A percentile compares a stretch with the other conserved stretches of the same genome.
phyloP scores from a whole-genome alignment of 2,888 invertebrate genomes.

The Trimorus sp. region DNA sequence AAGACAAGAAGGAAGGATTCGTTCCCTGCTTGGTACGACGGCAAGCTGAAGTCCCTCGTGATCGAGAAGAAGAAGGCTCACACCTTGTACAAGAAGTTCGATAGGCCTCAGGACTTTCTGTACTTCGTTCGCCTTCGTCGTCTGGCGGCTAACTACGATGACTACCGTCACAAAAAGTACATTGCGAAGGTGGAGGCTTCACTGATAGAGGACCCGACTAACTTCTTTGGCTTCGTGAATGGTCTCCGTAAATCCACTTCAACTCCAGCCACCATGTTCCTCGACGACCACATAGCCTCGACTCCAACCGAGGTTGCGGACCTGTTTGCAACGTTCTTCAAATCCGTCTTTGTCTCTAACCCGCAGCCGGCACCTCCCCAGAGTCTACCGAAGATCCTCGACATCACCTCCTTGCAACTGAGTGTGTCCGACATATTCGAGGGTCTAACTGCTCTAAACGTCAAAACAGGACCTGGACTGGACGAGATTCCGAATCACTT shows the following conservation, averaged over 20 bases:
- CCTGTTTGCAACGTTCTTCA: background rate
- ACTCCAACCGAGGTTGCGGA: background rate
- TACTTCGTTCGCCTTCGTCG: background rate
- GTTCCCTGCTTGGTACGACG: constrained; percentile 8
- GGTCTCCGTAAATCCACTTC: background rate
- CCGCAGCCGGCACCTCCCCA: background rate
- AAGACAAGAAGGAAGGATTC: background rate
- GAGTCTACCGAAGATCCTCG: background rate
- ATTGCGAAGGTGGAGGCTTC: background rate
- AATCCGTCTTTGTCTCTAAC: background rate
- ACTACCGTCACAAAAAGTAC: background rate
- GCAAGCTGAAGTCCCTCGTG: background rate
- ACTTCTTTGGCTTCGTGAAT: background rate
- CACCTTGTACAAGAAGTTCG: background rate
- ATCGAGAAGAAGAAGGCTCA: constrained; percentile 1
- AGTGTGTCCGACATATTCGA: background rate
- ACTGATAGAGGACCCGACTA: background rate
- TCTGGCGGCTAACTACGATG: background rate
- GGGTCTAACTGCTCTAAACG: background rate
- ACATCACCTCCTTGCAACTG: background rate
- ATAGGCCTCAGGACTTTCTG: background rate
- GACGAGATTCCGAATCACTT: constrained; percentile 3
- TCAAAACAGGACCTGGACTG: background rate
- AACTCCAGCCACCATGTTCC: background rate
- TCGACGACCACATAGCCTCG: background rate